Evolutionary conservation across 2,797 vertebrate genomes (phyloP), one percentile per base, ranked within the genome.

Genomic region (Moxostoma hubbsi): DNA sequence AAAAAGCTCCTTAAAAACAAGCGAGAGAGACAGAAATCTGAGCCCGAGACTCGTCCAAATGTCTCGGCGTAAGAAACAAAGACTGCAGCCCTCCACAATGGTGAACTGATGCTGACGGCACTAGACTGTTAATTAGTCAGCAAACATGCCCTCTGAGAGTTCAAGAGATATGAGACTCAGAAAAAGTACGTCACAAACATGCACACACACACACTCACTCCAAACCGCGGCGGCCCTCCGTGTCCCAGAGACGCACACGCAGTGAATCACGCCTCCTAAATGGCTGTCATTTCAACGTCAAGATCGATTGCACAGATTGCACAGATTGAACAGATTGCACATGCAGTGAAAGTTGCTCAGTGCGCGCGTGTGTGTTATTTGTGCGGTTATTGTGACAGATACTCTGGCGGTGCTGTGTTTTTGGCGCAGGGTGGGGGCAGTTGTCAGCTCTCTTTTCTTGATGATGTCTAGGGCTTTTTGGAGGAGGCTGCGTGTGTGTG

Each of bases 391-490:
- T 93, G 92, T 93, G 93, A 93, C 92, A 93, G 91, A 92, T 86
- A 88, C 90, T 74, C 89, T 87, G 90, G 88, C 88, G 88, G 90
- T 36, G 91, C 87, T 77, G 75, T 71, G 65, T 77, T 47, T 80
- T 53, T 67, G 89, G 91, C 88, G 91, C 85, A 84, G 85, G 80
- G 87, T 54, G 64, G 73, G 64, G 71, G 47, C 91, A 89, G 92
- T 92, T 94, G 92, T 93, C 93, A 94, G 91, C 91, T 92, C 92
- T 54, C 91, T 93, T 24, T 92, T 88, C 92, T 92, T 90, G 93
- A 92, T 90, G 90, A 93, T 93, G 93, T 95, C 93, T 95, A 92
- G 90, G 90, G 93, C 91, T 93, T 93, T 83, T 92, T 86, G 92
- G 93, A 93, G 92, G 92, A 93, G 92, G 53, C 66, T 75, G 57